phyloP scores from a whole-genome alignment of 2,797 vertebrate genomes.

The Catamblyrhynchus diadema region DNA sequence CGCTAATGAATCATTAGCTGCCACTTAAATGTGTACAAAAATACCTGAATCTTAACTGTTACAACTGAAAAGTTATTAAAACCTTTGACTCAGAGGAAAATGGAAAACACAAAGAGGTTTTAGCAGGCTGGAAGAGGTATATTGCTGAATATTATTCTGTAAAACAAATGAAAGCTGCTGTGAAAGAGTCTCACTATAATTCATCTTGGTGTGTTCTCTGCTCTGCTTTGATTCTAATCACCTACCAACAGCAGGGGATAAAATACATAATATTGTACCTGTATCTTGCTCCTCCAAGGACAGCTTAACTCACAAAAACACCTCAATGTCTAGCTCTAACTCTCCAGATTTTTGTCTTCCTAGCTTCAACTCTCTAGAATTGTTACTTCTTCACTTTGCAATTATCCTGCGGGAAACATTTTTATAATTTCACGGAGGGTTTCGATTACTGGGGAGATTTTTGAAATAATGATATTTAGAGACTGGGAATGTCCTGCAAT shows the following conservation, averaged over 20 bases:
- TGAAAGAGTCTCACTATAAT: background rate
- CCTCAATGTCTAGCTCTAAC: background rate
- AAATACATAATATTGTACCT: background rate
- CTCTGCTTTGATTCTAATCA: background rate
- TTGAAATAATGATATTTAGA: background rate
- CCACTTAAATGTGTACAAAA: fast-evolving
- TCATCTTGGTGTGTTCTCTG: background rate
- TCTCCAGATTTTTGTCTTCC: background rate
- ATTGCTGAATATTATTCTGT: background rate
- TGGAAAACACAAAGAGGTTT: background rate
- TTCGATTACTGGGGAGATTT: background rate
- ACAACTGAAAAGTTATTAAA: background rate
- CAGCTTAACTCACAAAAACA: background rate
- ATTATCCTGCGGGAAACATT: background rate
- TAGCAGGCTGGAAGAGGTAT: background rate
- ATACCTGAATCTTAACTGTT: background rate
- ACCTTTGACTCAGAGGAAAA: background rate
- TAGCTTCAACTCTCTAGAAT: background rate
- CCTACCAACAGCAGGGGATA: background rate
- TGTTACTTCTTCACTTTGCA: background rate
- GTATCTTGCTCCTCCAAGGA: background rate
- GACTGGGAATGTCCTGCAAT: background rate
- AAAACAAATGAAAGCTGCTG: background rate
- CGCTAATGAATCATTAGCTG: background rate
- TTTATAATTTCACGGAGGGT: background rate